Evolutionary conservation across 2,797 vertebrate species (phyloP), one percentile per base, ranked within the genome.

Genomic region (Nyctalus aviator): DNA sequence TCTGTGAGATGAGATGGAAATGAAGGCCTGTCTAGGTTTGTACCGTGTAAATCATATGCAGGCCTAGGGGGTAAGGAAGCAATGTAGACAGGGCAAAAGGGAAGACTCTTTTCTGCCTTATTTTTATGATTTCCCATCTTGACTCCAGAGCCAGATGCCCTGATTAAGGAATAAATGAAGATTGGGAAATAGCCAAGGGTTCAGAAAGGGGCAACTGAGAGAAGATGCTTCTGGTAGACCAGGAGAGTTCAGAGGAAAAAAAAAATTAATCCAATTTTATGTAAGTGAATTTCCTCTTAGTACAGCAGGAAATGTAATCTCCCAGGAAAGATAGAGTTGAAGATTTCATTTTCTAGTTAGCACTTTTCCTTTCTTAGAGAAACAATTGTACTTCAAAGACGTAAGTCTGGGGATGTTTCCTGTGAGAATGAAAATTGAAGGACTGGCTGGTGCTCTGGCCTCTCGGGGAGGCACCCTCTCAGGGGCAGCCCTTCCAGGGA

Each of bases 281-380:
- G 30, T 92, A 92, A 96, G 90, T 96, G 96, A 92, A 91, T 96
- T 97, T 96, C 92, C 92, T 92, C 76, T 84, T 1, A 1, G 89
- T 32, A 76, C 30, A 85, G 64, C 93, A 94, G 93, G 95, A 96
- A 96, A 92, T 86, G 82, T 78, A 77, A 59, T 95, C 57, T 90
- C 73, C 59, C 46, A 68, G 90, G 85, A 95, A 90, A 84, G 88
- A 91, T 0, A 21, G 66, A 78, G n/a, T 18, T 27, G 76, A 88
- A 59, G 92, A 68, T 89, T 90, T 82, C 41, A 84, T 96, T 96
- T 95, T 82, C 79, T 57, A 72, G 73, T 86, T 91, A 75, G 21
- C 53, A 18, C 55, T 92, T 85, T 91, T 91, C 48, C 62, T 87
- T 10, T 1, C 46, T 68, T 78, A 37, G 69, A 91, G 53, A 88